These are phyloP conservation scores for Sipha maydis DNA, from an alignment of 2,888 invertebrate genomes.

Conservation along the genomic window DNA sequence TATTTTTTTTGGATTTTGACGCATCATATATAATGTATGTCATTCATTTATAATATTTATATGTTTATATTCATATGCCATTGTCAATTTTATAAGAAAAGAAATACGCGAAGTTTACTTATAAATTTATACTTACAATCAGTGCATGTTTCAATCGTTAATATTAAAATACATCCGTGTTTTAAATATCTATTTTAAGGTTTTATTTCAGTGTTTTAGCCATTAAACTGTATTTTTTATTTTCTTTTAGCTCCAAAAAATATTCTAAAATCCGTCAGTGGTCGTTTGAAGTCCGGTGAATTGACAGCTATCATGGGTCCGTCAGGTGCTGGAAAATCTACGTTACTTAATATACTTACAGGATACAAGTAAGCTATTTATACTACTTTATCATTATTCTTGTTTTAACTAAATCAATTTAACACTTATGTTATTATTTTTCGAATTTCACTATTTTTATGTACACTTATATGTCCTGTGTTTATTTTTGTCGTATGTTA, in stretches of 20 bases:
- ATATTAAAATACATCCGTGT: no score
- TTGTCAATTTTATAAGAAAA: no score
- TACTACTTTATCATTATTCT: not conserved
- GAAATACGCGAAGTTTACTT: no score
- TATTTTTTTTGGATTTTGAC: not conserved
- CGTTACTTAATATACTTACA: conserved; percentile 91
- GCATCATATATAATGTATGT: no score
- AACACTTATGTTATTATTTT: not conserved
- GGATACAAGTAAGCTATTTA: conserved; percentile 86
- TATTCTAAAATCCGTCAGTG: conserved; percentile 90
- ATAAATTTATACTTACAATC: no score
- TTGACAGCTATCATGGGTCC: conserved; percentile 98
- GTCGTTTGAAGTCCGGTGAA: conserved; percentile 87
- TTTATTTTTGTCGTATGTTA: not conserved
- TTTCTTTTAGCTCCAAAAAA: conserved; percentile 80
- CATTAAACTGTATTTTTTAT: not conserved
- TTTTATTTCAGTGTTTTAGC: not conserved
- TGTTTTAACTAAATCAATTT: not conserved
- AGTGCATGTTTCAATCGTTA: no score
- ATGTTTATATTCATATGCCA: no score
- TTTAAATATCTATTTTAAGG: no score
- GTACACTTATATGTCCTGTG: not conserved
- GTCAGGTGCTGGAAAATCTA: conserved; percentile 94
- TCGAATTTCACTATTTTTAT: not conserved
- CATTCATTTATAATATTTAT: no score